Conservation (phyloP, 1,140 invertebrate species). For the Drosophila littoralis region DNA sequence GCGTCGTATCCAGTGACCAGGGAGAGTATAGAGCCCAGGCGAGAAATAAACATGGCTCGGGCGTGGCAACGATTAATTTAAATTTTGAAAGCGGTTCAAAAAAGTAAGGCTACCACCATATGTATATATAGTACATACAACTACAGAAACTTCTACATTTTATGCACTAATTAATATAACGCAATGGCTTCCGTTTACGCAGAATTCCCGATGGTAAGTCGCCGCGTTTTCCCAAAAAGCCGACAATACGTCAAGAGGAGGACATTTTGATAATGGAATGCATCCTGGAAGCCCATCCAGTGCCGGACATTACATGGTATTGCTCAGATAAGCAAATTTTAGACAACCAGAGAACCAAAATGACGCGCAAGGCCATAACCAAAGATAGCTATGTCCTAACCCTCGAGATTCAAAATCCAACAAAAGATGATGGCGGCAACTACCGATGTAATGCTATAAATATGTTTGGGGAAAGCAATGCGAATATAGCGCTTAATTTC, state of each 20-base stretch:
- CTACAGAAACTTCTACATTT: neutral
- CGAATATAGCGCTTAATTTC: constrained; percentile 99
- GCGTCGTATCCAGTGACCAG: constrained; percentile 93
- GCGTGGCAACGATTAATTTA: constrained; percentile 96
- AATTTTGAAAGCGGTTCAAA: constrained; percentile 96
- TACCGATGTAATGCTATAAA: constrained; percentile 99
- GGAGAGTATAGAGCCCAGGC: constrained; percentile 97
- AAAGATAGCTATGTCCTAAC: constrained; percentile 96
- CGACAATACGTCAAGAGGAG: constrained; percentile 97
- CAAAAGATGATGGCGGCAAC: constrained; percentile 97
- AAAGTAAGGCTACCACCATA: constrained; percentile 88
- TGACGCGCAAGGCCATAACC: constrained; percentile 92
- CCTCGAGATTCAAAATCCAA: constrained; percentile 97
- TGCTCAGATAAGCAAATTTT: constrained; percentile 93
- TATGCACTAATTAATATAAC: neutral
- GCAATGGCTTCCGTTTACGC: constrained; percentile 56
- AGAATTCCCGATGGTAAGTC: constrained; percentile 98
- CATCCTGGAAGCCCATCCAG: constrained; percentile 96
- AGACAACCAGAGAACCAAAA: constrained; percentile 93
- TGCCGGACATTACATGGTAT: constrained; percentile 98
- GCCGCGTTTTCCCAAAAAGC: constrained; percentile 98
- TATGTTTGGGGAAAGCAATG: constrained; percentile 99
- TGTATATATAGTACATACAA: constrained; percentile 1
- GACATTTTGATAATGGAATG: constrained; percentile 98
- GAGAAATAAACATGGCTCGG: constrained; percentile 96